Conservation (phyloP, 2,888 invertebrate genomes). For the Tillus elongatus region DNA sequence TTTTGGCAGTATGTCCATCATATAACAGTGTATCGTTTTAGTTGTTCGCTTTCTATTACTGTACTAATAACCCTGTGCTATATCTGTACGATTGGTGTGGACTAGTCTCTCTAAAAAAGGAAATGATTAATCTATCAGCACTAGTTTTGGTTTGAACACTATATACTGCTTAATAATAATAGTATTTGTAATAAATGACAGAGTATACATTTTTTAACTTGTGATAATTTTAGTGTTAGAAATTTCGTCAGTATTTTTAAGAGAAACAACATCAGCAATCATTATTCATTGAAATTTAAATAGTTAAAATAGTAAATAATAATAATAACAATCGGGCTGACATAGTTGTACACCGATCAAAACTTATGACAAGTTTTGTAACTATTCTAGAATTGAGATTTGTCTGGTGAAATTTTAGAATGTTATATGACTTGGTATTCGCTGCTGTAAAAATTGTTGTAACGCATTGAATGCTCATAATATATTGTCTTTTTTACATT, state of each 20-base stretch:
- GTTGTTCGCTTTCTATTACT: too few relatives aligned
- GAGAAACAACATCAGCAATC: too few relatives aligned
- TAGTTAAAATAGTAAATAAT: too few relatives aligned
- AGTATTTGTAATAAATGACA: not conserved
- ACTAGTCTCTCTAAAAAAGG: conserved; percentile 27
- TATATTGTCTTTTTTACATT: conserved; percentile 26
- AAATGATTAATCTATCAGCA: conserved; percentile 23
- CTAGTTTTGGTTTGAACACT: conserved; percentile 31
- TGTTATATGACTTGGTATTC: conserved; percentile 20
- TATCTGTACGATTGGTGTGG: conserved; percentile 34
- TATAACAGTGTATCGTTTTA: conserved; percentile 15
- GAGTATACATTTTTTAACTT: conserved; percentile 20
- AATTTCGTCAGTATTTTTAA: conserved; percentile 28
- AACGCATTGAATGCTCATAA: conserved; percentile 39
- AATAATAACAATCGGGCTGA: too few relatives aligned
- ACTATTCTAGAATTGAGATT: too few relatives aligned
- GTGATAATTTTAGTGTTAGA: conserved; percentile 33
- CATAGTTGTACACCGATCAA: too few relatives aligned
- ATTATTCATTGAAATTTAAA: too few relatives aligned
- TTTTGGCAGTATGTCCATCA: conserved; percentile 3
- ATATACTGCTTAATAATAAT: conserved; percentile 9
- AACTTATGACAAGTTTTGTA: too few relatives aligned
- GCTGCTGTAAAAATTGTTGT: conserved; percentile 36
- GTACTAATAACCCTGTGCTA: conserved; percentile 19
- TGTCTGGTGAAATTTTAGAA: conserved; percentile 3